These are phyloP conservation scores for Conus ventricosus DNA, from an alignment of 1,140 invertebrate genomes.

Conservation along the genomic window DNA sequence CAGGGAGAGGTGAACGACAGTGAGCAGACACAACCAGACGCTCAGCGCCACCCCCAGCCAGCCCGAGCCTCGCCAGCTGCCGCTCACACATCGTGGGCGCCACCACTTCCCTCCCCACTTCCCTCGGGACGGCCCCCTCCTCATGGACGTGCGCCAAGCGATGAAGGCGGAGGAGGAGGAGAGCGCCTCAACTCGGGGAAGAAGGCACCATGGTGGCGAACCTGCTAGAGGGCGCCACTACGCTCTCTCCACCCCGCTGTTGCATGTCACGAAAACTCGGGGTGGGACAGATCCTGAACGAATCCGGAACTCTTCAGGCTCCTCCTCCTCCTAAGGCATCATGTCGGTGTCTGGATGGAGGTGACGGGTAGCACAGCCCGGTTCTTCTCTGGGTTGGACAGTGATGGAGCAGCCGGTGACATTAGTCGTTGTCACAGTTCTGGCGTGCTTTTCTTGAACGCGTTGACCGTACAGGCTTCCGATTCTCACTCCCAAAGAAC, in stretches of 20 bases:
- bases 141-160: neutral
- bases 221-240: neutral
- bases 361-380: too few species aligned
- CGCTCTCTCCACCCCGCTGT: neutral
- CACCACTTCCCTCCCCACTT: conserved; percentile 6
- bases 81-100: neutral
- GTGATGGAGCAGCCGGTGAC: too few species aligned
- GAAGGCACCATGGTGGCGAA: neutral
- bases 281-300: too few species aligned
- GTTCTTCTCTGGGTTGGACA: too few species aligned
- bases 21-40: conserved; percentile 16
- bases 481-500: too few species aligned
- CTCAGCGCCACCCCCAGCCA: conserved; percentile 9
- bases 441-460: too few species aligned
- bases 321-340: too few species aligned
- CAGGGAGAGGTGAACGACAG: conserved; percentile 14
- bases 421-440: too few species aligned
- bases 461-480: too few species aligned
- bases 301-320: too few species aligned
- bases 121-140: neutral
- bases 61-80: neutral
- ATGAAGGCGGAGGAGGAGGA: neutral
- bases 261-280: too few species aligned
- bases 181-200: neutral
- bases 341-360: too few species aligned